These are phyloP conservation scores for Cisticola juncidis DNA, from an alignment of 2,113 vertebrate species.

Conservation along the genomic window DNA sequence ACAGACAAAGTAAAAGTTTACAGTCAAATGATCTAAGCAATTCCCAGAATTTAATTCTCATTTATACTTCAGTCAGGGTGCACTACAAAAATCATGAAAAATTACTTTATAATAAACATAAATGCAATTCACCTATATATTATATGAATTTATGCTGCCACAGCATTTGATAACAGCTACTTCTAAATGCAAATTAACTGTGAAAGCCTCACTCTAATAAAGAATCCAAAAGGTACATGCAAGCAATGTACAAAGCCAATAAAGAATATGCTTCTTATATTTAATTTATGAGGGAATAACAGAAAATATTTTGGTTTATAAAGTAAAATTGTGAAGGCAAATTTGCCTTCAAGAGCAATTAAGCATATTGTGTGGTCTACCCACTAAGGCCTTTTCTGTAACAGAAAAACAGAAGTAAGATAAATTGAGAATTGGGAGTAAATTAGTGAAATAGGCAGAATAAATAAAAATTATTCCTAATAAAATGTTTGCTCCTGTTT, in stretches of 20 bases:
- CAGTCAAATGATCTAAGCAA: neutral
- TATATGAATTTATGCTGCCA: neutral
- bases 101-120: neutral
- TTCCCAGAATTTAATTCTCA: neutral
- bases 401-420: neutral
- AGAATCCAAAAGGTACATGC: neutral
- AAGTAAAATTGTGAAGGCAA: neutral
- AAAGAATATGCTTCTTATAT: neutral
- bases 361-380: neutral
- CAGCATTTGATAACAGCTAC: neutral
- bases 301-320: neutral
- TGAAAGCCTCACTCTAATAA: neutral
- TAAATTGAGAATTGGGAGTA: neutral
- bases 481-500: neutral
- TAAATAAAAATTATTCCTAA: neutral
- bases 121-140: neutral
- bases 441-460: neutral
- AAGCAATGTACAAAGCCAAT: neutral
- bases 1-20: neutral
- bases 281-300: neutral
- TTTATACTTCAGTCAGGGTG: neutral
- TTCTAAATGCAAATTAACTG: neutral
- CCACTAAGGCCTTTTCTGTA: neutral
- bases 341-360: neutral
- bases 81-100: neutral